phyloP scores from a whole-genome alignment of 2,797 vertebrate species.

The Amblyopsis hoosieri region DNA sequence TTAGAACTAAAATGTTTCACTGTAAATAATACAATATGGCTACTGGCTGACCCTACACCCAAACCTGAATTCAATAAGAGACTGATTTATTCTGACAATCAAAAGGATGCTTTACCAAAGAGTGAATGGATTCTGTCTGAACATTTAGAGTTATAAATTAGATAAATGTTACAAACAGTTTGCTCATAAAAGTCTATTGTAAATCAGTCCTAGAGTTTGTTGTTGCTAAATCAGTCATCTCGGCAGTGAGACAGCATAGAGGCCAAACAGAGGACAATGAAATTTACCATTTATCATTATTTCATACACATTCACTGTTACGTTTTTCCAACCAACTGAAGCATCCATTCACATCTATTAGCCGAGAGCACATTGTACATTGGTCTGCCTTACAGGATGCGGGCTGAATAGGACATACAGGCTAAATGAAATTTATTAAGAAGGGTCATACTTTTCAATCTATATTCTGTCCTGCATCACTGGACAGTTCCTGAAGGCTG shows the following conservation, averaged over 20 bases:
- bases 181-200: not conserved
- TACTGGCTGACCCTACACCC: too few relatives aligned
- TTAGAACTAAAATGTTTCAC: too few relatives aligned
- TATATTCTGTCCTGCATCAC: conserved; percentile 66
- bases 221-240: not conserved
- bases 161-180: not conserved
- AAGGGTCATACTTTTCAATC: conserved; percentile 65
- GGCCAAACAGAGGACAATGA: not conserved
- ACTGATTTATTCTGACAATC: not conserved
- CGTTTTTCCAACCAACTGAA: conserved; percentile 33
- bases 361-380: conserved; percentile 1
- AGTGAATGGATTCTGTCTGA: not conserved
- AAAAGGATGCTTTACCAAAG: not conserved
- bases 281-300: not conserved
- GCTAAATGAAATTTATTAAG: conserved; percentile 65
- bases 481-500: conserved; percentile 44
- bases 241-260: not conserved
- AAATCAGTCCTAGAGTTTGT: not conserved
- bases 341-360: conserved; percentile 1
- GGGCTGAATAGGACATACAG: conserved; percentile 62
- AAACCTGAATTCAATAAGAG: too few relatives aligned
- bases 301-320: conserved; percentile 15
- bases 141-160: not conserved
- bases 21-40: too few relatives aligned
- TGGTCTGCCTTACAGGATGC: conserved; percentile 28